Conservation (phyloP, 1,140 invertebrate genomes). For the Littorina saxatilis region DNA sequence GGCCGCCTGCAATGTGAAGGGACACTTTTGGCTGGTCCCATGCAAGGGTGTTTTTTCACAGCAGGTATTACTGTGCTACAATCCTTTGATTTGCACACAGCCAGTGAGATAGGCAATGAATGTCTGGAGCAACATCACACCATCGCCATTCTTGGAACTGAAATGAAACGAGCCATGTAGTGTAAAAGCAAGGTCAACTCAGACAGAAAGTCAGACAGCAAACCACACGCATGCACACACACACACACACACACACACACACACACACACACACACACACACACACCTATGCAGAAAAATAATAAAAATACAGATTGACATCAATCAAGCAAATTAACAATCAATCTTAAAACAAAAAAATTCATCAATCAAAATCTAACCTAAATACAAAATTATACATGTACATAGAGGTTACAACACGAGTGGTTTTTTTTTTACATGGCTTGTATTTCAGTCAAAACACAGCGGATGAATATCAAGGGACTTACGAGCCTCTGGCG, state of each 20-base stretch:
- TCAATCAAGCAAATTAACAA: too few species aligned
- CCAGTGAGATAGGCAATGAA: conserved; percentile 63
- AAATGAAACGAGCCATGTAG: conserved; percentile 32
- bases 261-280: neutral
- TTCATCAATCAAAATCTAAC: neutral
- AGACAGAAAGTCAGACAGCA: too few species aligned
- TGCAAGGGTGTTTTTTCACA: neutral
- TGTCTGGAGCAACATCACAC: conserved; percentile 52
- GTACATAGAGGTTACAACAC: too few species aligned
- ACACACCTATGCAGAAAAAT: neutral
- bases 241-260: neutral
- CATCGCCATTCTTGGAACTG: conserved; percentile 54
- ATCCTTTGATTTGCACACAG: conserved; percentile 5
- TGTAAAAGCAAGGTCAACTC: too few species aligned
- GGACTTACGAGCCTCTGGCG: neutral
- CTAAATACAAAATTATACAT: neutral
- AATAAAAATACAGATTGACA: too few species aligned
- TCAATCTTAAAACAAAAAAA: neutral
- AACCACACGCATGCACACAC: neutral
- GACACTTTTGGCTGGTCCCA: too few species aligned
- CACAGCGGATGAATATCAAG: too few species aligned
- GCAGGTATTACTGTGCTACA: neutral
- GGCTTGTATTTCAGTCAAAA: too few species aligned
- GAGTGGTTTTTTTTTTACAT: too few species aligned
- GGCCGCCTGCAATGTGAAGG: too few species aligned